phyloP scores from a whole-genome alignment of 2,888 invertebrate genomes.

The Autographa pulchrina region DNA sequence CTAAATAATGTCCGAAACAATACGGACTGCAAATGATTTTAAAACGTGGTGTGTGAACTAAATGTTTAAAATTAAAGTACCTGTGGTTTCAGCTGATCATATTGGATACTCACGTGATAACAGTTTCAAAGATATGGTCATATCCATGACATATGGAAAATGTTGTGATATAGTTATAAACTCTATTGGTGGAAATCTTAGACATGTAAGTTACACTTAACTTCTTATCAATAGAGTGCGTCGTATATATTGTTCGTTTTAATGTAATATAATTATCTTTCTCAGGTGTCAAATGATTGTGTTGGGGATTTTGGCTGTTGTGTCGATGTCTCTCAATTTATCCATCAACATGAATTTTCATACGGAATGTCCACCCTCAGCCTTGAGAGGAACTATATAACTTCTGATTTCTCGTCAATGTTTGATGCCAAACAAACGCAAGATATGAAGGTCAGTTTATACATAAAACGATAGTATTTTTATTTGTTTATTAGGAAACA shows the following conservation, averaged over 20 bases:
- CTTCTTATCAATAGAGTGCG: background rate
- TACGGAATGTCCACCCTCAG: conserved; percentile 62
- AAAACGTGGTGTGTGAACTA: no score
- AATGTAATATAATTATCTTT: conserved; percentile 11
- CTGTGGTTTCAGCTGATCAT: conserved; percentile 66
- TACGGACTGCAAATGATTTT: no score
- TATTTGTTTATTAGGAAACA: no score
- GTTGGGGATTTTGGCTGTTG: conserved; percentile 5
- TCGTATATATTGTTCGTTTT: conserved; percentile 10
- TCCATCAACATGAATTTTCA: conserved; percentile 57
- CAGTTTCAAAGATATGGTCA: conserved; percentile 58
- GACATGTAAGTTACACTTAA: conserved; percentile 66
- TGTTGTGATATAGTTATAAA: conserved; percentile 72
- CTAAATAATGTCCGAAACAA: no score
- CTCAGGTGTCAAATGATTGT: conserved; percentile 49
- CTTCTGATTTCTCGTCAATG: conserved; percentile 63
- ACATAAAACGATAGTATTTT: background rate
- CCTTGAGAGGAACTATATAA: conserved; percentile 50
- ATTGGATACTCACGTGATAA: conserved; percentile 73
- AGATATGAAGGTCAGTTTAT: conserved; percentile 60
- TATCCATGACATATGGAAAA: conserved; percentile 33
- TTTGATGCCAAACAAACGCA: conserved; percentile 52
- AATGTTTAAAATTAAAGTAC: no score
- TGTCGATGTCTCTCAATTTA: conserved; percentile 62
- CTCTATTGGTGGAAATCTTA: conserved; percentile 66